A percentile compares a stretch with the other conserved stretches of the same genome.
Evolutionary conservation across 2,888 invertebrate genomes (phyloP).

Genomic region (Dysmachus trigonus): DNA sequence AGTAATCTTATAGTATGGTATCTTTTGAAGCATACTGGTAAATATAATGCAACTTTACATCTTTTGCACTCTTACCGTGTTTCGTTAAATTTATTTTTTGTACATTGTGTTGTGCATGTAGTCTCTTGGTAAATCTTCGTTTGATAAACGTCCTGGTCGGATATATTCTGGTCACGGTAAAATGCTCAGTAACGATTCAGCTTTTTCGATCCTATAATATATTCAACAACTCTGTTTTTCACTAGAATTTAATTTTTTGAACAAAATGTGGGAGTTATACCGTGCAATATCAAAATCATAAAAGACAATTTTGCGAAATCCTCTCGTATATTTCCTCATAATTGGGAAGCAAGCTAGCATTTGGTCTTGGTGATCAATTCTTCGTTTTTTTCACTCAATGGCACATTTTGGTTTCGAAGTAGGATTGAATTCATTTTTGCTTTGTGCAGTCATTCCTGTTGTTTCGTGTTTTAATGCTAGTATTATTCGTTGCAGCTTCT

Average conservation of each 20-base stretch:
- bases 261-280: background rate
- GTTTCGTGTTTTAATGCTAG: background rate
- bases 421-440: no score
- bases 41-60: background rate
- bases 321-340: background rate
- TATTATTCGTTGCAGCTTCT: background rate
- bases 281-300: constrained; percentile 16
- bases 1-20: background rate
- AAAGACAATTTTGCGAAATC: constrained; percentile 6
- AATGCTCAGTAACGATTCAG: background rate
- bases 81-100: background rate
- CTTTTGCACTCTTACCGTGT: constrained; percentile 1
- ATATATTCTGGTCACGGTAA: background rate
- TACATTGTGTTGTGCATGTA: background rate
- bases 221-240: background rate
- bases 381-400: constrained; percentile 28
- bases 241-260: background rate
- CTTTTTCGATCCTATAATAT: constrained; percentile 1
- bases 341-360: constrained; percentile 27
- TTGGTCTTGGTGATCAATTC: constrained; percentile 32
- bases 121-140: background rate
- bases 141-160: background rate
- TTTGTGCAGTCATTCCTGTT: background rate
- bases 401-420: no score
- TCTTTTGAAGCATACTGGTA: background rate